Evolutionary conservation across 2,797 vertebrate genomes (phyloP).

Genomic region (Crossoptilon crossoptilon): DNA sequence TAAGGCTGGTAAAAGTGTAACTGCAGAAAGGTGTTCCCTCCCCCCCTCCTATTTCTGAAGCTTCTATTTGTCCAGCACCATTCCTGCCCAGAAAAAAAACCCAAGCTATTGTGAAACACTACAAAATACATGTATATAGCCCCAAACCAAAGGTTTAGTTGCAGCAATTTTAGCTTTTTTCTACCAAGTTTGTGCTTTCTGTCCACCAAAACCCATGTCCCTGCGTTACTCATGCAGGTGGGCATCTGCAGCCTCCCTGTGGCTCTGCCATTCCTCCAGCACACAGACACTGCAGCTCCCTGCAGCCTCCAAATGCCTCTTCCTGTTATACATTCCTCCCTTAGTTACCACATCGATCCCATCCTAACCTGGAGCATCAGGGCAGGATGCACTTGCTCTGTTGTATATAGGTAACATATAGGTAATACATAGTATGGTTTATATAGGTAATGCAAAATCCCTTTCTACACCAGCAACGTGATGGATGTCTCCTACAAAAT

Average conservation of each 20-base stretch:
- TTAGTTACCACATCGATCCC: background rate
- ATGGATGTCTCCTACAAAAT: background rate
- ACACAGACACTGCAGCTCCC: background rate
- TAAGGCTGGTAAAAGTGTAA: background rate
- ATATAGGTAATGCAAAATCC: background rate
- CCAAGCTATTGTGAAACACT: background rate
- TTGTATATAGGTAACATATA: too few species aligned
- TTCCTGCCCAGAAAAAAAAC: background rate
- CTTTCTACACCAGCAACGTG: background rate
- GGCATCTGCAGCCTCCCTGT: background rate
- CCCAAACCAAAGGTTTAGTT: background rate
- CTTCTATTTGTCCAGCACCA: background rate
- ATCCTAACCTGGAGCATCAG: background rate
- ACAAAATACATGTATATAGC: background rate
- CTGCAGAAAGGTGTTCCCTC: background rate
- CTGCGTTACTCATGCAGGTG: rapidly evolving
- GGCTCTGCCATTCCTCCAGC: background rate
- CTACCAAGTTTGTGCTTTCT: background rate
- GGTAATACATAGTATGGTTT: too few species aligned
- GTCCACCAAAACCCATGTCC: too few species aligned
- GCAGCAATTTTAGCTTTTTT: background rate
- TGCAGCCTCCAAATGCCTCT: background rate
- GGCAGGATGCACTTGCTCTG: background rate
- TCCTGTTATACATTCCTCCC: background rate
- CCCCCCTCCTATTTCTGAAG: background rate